Evolutionary conservation across 2,113 vertebrate genomes (phyloP), one percentile per base, ranked within the genome.

Genomic region (Herpailurus yagouaroundi): DNA sequence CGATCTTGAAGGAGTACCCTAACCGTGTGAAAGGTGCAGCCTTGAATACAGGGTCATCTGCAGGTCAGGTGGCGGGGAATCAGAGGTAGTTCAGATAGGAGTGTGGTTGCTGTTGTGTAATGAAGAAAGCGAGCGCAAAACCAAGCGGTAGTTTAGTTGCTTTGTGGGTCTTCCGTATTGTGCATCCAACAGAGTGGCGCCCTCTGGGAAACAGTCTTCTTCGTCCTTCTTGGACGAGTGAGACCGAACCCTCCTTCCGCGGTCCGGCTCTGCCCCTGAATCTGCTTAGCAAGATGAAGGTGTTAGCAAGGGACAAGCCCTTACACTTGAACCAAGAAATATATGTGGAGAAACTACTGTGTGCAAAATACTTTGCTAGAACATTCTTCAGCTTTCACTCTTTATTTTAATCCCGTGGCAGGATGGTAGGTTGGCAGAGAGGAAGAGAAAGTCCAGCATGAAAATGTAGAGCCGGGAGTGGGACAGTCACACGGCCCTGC

Each of bases 1-100:
- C 80, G 79, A 86, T 81, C 76, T 82, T 94, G 83, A 96, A 96
- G 66, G 71, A 97, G 84, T 87, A 52, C 33, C 66, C 57, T 89
- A 85, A 85, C 13, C 55, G 52, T 63, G 77, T 80, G 91, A 69
- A 79, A 57, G 38, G 45, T 77, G 27, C 27, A 81, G 69, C 19
- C 57, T 92, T 90, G 52, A 93, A 77, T 38, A 80, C 27, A 71
- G 64, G 74, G 92, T 91, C 74, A 94, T 38, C 55, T 52, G 68
- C 94, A 91, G 71, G 92, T 90, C 91, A 94, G 7, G 3, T 74
- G 86, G 45, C 74, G 85, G 48, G 38, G 25, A 93, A 83, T 57
- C 76, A 84, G 48, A 95, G 74, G 27, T 45, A 33, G 63, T 81
- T 92, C 87, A 88, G 84, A 57, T 1, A 71, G 23, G 48, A 52